Evolutionary conservation across 2,113 vertebrate species (phyloP).

Genomic region (Pluvianellus socialis): DNA sequence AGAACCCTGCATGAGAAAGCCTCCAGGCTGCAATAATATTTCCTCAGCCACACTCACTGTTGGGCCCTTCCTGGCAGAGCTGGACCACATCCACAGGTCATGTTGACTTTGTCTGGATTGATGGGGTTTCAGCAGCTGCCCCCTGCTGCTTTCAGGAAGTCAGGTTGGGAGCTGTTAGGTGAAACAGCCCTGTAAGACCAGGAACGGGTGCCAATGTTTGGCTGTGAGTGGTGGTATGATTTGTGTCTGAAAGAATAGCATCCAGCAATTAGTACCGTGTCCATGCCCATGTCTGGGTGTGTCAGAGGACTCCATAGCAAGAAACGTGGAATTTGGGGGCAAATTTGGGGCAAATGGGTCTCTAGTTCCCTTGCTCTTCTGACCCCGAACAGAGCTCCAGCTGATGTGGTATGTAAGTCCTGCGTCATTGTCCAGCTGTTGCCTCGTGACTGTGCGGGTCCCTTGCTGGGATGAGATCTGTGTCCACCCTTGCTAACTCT

Average conservation of each 20-base stretch:
- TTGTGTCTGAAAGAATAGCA: neutral
- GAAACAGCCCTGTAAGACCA: neutral
- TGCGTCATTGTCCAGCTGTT: neutral
- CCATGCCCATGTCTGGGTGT: neutral
- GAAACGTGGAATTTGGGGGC: accelerated
- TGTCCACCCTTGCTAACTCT: neutral
- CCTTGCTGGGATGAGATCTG: neutral
- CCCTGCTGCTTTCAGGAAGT: constrained; percentile 9
- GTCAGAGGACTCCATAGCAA: neutral
- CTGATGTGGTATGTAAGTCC: neutral
- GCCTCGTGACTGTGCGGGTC: neutral
- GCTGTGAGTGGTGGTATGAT: neutral
- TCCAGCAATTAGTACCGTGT: neutral
- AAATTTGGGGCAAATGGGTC: neutral
- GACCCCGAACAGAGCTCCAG: neutral
- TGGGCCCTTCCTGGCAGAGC: constrained; percentile 33
- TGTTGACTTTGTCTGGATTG: constrained; percentile 40
- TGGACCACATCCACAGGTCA: constrained; percentile 11
- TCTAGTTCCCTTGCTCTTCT: neutral
- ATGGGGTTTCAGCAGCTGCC: constrained; percentile 38
- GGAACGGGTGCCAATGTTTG: neutral
- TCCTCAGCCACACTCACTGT: neutral
- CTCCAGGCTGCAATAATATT: constrained; percentile 38
- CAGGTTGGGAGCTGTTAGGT: neutral
- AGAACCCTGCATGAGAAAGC: constrained; percentile 32